A percentile compares a stretch with the other conserved stretches of the same genome.
These are phyloP conservation scores for Tortrix viridana DNA, from an alignment of 2,888 invertebrate genomes.

Conservation along the genomic window DNA sequence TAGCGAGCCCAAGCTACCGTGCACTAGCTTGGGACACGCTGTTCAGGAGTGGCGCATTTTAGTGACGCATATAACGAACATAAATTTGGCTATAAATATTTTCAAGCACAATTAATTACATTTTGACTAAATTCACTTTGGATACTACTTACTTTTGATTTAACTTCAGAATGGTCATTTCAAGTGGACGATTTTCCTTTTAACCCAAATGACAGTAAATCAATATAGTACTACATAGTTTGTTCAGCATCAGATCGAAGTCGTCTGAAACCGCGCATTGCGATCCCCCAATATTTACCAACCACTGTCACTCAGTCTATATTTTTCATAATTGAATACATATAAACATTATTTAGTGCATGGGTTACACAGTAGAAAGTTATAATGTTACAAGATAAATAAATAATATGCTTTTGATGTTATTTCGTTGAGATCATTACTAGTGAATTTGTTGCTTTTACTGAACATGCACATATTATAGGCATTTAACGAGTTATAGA, in stretches of 20 bases:
- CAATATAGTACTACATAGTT: background rate
- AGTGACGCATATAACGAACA: too few species aligned
- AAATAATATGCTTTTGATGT: slow-evolving; percentile 67
- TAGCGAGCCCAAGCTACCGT: too few species aligned
- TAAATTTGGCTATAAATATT: too few species aligned
- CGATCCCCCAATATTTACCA: background rate
- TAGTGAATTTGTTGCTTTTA: slow-evolving; percentile 62
- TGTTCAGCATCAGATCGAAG: background rate
- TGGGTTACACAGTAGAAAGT: slow-evolving; percentile 54
- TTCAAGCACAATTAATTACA: too few species aligned
- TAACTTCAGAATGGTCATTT: too few species aligned
- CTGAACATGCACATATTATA: slow-evolving; percentile 52
- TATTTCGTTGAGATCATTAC: slow-evolving; percentile 55
- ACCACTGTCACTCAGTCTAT: slow-evolving; percentile 37
- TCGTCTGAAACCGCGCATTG: background rate
- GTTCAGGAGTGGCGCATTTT: too few species aligned
- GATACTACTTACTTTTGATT: too few species aligned
- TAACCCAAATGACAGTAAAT: too few species aligned
- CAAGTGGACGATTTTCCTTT: too few species aligned
- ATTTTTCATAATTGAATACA: slow-evolving; percentile 53
- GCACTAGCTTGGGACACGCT: too few species aligned
- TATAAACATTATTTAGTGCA: slow-evolving; percentile 54
- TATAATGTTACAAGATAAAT: slow-evolving; percentile 48
- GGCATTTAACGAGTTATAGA: slow-evolving; percentile 54
- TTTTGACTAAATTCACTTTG: too few species aligned